Conservation (phyloP, 2,797 vertebrate species). For the Acridotheres tristis region DNA sequence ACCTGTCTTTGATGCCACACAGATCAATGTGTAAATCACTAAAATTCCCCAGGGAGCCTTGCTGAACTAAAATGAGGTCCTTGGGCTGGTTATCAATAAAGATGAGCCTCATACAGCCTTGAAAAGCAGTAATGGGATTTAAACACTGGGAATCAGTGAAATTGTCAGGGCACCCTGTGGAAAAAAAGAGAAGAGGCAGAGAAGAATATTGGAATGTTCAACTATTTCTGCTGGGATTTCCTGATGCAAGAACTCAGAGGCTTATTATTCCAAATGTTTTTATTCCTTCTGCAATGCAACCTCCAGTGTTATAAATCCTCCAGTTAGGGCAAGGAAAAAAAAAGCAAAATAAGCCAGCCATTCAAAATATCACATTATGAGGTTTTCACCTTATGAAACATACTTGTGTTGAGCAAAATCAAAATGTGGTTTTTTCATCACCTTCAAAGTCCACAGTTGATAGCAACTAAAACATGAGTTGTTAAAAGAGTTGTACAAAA, state of each 20-base stretch:
- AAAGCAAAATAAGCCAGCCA: neutral
- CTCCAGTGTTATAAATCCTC: constrained; percentile 44
- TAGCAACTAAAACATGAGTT: neutral
- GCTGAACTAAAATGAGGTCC: constrained; percentile 90
- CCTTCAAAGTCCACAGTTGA: neutral
- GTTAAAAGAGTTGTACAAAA: neutral
- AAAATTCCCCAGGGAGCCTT: constrained; percentile 91
- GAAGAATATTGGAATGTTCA: constrained; percentile 69
- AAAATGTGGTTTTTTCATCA: neutral
- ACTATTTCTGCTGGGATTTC: constrained; percentile 67
- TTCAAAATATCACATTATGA: neutral
- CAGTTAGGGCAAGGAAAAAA: neutral
- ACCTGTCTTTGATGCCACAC: constrained; percentile 98
- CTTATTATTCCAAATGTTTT: constrained; percentile 64
- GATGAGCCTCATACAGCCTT: constrained; percentile 95
- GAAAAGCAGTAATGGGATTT: constrained; percentile 86
- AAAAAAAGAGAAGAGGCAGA: constrained; percentile 60
- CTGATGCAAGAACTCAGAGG: constrained; percentile 49
- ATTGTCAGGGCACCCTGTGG: constrained; percentile 87
- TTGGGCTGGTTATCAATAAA: constrained; percentile 91
- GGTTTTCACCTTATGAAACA: neutral
- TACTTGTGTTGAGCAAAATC: neutral
- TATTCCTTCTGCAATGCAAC: constrained; percentile 2
- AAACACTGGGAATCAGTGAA: constrained; percentile 82
- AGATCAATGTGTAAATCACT: constrained; percentile 93